Percentiles rank a stretch among this genome's conserved stretches.
phyloP scores from a whole-genome alignment of 2,797 vertebrate species.

The Decapterus maruadsi region DNA sequence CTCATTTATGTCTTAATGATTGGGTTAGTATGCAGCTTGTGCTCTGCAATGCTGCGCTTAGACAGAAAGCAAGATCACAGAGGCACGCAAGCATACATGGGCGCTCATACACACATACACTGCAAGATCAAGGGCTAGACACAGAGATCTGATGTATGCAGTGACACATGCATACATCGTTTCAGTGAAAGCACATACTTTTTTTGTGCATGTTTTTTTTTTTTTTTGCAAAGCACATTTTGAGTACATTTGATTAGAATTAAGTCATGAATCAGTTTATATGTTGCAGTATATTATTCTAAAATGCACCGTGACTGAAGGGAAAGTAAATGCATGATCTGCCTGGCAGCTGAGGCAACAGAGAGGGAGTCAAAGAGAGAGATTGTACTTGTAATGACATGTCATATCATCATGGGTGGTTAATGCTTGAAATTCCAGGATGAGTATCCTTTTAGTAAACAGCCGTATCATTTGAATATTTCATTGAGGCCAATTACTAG shows the following conservation, averaged over 20 bases:
- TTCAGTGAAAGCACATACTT: neutral
- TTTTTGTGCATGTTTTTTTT: no score
- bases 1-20: constrained; percentile 89
- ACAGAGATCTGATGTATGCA: constrained; percentile 45
- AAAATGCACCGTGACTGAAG: constrained; percentile 15
- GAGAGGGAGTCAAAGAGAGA: neutral
- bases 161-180: constrained; percentile 34
- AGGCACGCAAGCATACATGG: constrained; percentile 48
- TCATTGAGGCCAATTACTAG: constrained; percentile 77
- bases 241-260: constrained; percentile 22
- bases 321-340: neutral
- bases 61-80: constrained; percentile 73
- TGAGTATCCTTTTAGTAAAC: constrained; percentile 76
- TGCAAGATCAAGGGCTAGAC: constrained; percentile 57
- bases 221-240: constrained; percentile 20
- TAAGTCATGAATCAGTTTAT: neutral
- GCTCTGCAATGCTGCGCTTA: constrained; percentile 80
- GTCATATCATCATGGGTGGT: constrained; percentile 64
- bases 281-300: constrained; percentile 22
- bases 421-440: constrained; percentile 69
- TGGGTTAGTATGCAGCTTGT: constrained; percentile 88
- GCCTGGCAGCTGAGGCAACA: constrained; percentile 10
- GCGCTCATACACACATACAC: constrained; percentile 39
- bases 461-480: constrained; percentile 78
- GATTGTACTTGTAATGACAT: constrained; percentile 57